Base-by-base conservation (phyloP, 1,140 invertebrate species). In the Scaptodrosophila lebanonensis region DNA sequence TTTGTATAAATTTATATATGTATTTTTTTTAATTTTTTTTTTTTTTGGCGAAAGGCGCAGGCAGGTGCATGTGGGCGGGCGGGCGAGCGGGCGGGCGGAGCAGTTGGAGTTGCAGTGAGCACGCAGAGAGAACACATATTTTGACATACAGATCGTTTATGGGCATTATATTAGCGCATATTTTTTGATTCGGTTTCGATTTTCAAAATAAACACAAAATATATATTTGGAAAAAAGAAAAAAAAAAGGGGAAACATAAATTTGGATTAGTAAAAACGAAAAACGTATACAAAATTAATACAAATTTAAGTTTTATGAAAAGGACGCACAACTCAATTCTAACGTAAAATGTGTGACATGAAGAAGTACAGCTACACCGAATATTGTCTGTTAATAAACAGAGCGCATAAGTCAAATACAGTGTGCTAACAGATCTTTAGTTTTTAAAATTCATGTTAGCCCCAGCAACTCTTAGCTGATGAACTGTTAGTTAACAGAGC, bases 181-280 rank as follows among this genome's bases (percentile, higher is more conserved):
- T 84, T 83, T 64, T 84, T 79, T 56, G 45, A 61, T 40, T 52
- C 25, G 17, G 44, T 64, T 58, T 53, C 17, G 35, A 25, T 51
- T 53, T 42, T 53, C 20, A 29, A 18, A 33, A 49, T 45, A 72
- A 53, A 30, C n/a, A 57, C 51, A 33, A 45, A 44, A 47, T 71
- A 68, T 38, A 64, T 61, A 66, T 58, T 75, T 57, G 42, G 27
- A 32, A 64, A 58, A 62, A 69, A 73, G 62, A 72, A 66, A 73
- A 57, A 71, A 71, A 57, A 67, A 57, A 70, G 65, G 69, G 54
- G 70, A 86, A 88, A 83, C 67, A 83, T 72, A 83, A 83, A 69
- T 72, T 69, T 66, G 45, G 54, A 79, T 83, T 77, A 83, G 67
- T 72, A 72, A 83, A 62, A 77, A 65, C 47, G 56, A 77, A 82